These are phyloP conservation scores for Emmelina monodactyla DNA, from an alignment of 2,888 invertebrate species.

Conservation along the genomic window DNA sequence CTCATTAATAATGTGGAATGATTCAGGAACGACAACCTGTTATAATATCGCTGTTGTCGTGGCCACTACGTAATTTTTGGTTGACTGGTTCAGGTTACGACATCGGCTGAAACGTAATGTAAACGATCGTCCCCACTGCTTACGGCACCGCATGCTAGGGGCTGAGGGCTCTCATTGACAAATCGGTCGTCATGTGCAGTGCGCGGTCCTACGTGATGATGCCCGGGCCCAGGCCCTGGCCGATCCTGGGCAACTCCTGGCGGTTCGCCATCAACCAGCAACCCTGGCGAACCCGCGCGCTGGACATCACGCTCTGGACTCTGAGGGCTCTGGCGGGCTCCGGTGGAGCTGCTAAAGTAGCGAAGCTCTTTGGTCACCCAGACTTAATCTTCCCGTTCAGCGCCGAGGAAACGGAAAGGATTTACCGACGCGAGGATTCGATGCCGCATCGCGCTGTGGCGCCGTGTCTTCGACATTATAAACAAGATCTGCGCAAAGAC, in stretches of 20 bases:
- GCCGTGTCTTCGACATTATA: slow-evolving; percentile 77
- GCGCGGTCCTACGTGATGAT: slow-evolving; percentile 69
- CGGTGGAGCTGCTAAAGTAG: slow-evolving; percentile 68
- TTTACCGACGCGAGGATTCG: slow-evolving; percentile 73
- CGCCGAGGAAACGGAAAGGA: slow-evolving; percentile 74
- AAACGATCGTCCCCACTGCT: slow-evolving; percentile 41
- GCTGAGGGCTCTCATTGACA: slow-evolving; percentile 37
- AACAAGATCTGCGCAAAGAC: slow-evolving; percentile 70
- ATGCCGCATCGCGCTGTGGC: slow-evolving; percentile 78
- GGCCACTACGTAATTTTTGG: slow-evolving; percentile 26
- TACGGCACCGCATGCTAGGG: slow-evolving; percentile 25
- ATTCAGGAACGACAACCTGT: too few species aligned
- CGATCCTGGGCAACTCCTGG: slow-evolving; percentile 82
- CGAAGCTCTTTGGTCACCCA: slow-evolving; percentile 77
- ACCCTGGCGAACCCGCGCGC: slow-evolving; percentile 61
- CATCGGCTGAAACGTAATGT: slow-evolving; percentile 44
- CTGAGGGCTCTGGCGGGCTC: slow-evolving; percentile 49
- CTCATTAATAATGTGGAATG: too few species aligned
- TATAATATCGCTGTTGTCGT: not conserved
- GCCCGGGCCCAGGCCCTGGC: slow-evolving; percentile 78
- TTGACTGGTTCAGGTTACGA: slow-evolving; percentile 37
- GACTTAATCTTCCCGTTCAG: slow-evolving; percentile 77
- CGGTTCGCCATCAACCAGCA: slow-evolving; percentile 70
- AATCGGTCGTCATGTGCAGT: slow-evolving; percentile 39
- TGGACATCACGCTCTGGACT: slow-evolving; percentile 58